Evolutionary conservation across 30 jellyfish, hydroid and myxozoan genomes (phyloP).

Genomic region (Morbakka virulenta): DNA sequence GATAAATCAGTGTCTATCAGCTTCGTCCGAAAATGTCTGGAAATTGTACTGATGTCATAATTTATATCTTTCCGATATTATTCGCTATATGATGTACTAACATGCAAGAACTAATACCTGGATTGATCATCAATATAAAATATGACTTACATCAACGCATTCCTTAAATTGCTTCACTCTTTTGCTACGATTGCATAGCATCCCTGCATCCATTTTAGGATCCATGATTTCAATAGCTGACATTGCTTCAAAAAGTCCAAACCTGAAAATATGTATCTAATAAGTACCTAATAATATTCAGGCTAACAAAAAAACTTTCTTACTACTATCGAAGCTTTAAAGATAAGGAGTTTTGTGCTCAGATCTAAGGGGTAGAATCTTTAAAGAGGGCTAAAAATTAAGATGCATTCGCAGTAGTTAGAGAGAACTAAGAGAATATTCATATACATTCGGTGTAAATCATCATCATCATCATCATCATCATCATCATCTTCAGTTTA

Average conservation of each 20-base stretch:
- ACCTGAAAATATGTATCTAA: too few relatives aligned
- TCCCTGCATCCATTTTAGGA: conserved; percentile 97
- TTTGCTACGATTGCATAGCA: conserved; percentile 61
- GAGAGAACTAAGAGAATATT: too few relatives aligned
- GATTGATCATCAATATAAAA: background rate
- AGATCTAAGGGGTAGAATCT: too few relatives aligned
- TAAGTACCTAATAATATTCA: background rate
- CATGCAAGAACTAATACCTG: background rate
- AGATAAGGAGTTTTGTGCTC: background rate
- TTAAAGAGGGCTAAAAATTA: too few relatives aligned
- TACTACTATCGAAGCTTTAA: background rate
- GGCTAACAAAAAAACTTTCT: background rate
- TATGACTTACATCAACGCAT: conserved; percentile 30
- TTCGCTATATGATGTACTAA: background rate
- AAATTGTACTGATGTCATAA: background rate
- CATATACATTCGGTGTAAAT: too few relatives aligned
- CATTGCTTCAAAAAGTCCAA: conserved; percentile 95
- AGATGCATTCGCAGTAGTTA: too few relatives aligned
- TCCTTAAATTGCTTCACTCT: conserved; percentile 67
- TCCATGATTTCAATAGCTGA: conserved; percentile 96
- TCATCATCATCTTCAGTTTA: too few relatives aligned
- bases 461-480: too few relatives aligned
- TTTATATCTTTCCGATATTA: background rate
- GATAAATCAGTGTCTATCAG: too few relatives aligned
- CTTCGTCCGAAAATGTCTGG: too few relatives aligned